A percentile compares a stretch with the other conserved stretches of the same genome.
phyloP scores from a whole-genome alignment of 2,113 vertebrate species.

The Oncorhynchus kisutch region DNA sequence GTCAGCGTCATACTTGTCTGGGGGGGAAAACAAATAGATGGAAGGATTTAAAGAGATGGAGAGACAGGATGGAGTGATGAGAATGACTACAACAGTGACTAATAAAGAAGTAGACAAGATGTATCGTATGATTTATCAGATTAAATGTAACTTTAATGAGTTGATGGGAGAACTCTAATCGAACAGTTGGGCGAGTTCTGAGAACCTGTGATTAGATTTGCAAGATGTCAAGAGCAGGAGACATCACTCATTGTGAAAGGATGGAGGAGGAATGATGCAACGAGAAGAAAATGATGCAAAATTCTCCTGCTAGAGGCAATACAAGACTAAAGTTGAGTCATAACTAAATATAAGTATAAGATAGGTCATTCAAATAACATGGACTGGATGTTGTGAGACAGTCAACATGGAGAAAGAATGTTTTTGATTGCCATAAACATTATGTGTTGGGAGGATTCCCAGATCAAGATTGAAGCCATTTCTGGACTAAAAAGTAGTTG shows the following conservation, averaged over 20 bases:
- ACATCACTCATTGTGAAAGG: conserved; percentile 47
- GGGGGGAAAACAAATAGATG: not conserved
- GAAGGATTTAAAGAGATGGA: not conserved
- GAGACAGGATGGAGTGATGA: not conserved
- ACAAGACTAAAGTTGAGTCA: conserved; percentile 62
- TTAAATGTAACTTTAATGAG: conserved; percentile 51
- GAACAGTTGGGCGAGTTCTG: conserved; percentile 50
- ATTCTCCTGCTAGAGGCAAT: conserved; percentile 59
- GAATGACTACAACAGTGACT: not conserved
- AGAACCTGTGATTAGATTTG: conserved; percentile 62
- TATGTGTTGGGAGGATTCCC: too few species aligned
- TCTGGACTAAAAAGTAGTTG: too few species aligned
- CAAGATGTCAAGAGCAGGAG: conserved; percentile 55
- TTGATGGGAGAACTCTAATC: conserved; percentile 59
- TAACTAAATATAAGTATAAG: conserved; percentile 42
- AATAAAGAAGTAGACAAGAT: not conserved
- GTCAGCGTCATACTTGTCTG: conserved; percentile 87
- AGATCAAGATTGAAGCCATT: too few species aligned
- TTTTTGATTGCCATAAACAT: too few species aligned
- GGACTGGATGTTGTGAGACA: too few species aligned
- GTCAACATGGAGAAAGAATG: too few species aligned
- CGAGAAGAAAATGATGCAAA: conserved; percentile 76
- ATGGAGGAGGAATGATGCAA: conserved; percentile 67
- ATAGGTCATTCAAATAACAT: conserved; percentile 55
- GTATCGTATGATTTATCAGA: conserved; percentile 32